Percentiles rank a stretch among this genome's conserved stretches.
phyloP scores from a whole-genome alignment of 2,888 invertebrate species.

The Thumatha senex region DNA sequence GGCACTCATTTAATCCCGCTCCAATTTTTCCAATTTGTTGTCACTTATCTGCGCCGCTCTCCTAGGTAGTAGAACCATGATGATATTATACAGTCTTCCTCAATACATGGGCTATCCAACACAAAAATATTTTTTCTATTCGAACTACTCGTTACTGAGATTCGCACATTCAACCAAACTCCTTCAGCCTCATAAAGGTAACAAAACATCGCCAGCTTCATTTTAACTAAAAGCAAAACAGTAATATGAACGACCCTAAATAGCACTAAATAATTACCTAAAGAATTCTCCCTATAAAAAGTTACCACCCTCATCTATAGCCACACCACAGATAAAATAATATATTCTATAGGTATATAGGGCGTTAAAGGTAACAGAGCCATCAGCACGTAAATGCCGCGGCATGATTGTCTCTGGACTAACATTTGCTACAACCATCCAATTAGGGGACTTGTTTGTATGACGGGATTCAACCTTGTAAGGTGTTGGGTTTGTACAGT shows the following conservation, averaged over 20 bases:
- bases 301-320: not conserved
- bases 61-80: too few species aligned
- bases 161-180: too few species aligned
- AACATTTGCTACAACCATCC: constrained; percentile 68
- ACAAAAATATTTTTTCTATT: too few species aligned
- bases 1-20: too few species aligned
- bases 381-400: constrained; percentile 64
- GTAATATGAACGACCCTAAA: not conserved
- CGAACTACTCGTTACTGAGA: too few species aligned
- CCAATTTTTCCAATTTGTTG: too few species aligned
- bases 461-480: constrained; percentile 32
- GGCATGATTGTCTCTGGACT: constrained; percentile 62
- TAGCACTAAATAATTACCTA: not conserved
- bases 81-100: too few species aligned
- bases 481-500: constrained; percentile 5
- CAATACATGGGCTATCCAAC: too few species aligned
- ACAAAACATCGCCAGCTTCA: too few species aligned
- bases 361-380: constrained; percentile 54
- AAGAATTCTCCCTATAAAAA: not conserved
- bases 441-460: constrained; percentile 61
- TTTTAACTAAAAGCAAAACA: too few species aligned
- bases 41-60: too few species aligned
- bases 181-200: too few species aligned
- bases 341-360: constrained; percentile 3
- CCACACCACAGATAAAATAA: not conserved